Evolutionary conservation across 2,113 vertebrate genomes (phyloP), one percentile per base, ranked within the genome.

Genomic region (Alosa alosa): DNA sequence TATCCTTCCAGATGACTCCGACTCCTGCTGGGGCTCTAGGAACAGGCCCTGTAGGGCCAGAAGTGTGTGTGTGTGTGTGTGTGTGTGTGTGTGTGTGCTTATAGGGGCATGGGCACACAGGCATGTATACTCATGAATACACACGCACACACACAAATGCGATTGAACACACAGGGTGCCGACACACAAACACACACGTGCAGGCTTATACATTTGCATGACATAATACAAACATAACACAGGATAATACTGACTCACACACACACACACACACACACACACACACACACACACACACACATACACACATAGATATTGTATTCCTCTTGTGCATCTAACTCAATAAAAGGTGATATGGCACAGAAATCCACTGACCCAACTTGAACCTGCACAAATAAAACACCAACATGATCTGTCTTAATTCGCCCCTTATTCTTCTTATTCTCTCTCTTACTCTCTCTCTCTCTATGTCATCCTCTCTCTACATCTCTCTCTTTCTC

Each of bases 181-280:
- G 6, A 60, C 55, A 60, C 55, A 60, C 2, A 60, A 9, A 49
- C 47, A 68, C 60, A 68, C 60, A 1, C 60, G 7, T 31, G n/a
- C n/a, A 68, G 1, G 8, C 47, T 49, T 13, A 49, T 49, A 49
- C 22, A 60, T 13, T 20, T 60, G 13, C 55, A 60, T 60, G 15
- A 60, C 20, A 60, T 60, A 60, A 44, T 44, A 3, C 55, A 60
- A 1, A 60, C 20, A 91, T 87, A 44, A 44, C 41, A 44, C 41
- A 44, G 41, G 2, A 44, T 44, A 3, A 49, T 13, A 49, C 47
- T 9, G 9, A 11, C 47, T 11, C 47, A 49, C 47, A 49, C 47
- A 49, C 47, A 49, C 47, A 49, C 47, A 49, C 47, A 11, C 47
- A 49, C 47, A 49, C 52, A 55, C 52, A 18, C 52, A 55, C 15